phyloP scores from a whole-genome alignment of 2,888 invertebrate species.

The Brachyptera putata region DNA sequence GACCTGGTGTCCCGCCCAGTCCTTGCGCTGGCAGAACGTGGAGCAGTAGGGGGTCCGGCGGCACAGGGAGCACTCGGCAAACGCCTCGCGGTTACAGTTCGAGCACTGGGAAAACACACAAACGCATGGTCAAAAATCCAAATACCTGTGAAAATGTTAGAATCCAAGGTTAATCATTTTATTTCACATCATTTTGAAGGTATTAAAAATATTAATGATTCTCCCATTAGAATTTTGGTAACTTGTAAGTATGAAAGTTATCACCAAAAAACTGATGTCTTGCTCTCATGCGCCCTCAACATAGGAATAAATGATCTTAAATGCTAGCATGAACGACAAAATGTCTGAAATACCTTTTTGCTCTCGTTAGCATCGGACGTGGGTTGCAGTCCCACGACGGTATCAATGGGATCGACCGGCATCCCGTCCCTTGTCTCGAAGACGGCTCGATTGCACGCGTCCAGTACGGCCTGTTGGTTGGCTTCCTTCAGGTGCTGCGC shows the following conservation, averaged over 20 bases:
- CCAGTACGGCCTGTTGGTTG: slow-evolving; percentile 54
- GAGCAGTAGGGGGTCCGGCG: slow-evolving; percentile 85
- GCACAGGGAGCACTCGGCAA: slow-evolving; percentile 82
- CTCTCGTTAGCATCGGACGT: slow-evolving; percentile 57
- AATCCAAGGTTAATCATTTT: too few relatives aligned
- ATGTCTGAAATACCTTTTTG: slow-evolving; percentile 80
- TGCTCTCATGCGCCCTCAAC: neutral
- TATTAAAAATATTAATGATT: too few relatives aligned
- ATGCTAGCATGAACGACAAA: too few relatives aligned
- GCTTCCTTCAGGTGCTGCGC: slow-evolving; percentile 53
- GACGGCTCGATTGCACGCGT: slow-evolving; percentile 44
- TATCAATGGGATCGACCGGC: slow-evolving; percentile 46
- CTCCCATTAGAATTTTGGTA: too few relatives aligned
- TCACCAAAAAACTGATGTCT: too few relatives aligned
- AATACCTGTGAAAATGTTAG: neutral
- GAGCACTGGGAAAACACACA: slow-evolving; percentile 61
- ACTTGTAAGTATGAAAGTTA: too few relatives aligned
- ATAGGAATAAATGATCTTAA: slow-evolving; percentile 7
- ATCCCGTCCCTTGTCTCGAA: slow-evolving; percentile 35
- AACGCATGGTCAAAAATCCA: too few relatives aligned
- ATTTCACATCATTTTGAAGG: too few relatives aligned
- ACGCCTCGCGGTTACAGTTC: slow-evolving; percentile 83
- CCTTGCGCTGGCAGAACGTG: slow-evolving; percentile 84
- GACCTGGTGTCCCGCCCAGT: slow-evolving; percentile 82
- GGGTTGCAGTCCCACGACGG: slow-evolving; percentile 55